A percentile compares a stretch with the other conserved stretches of the same genome.
Conservation (phyloP, 2,113 vertebrate species). For the Pica pica region DNA sequence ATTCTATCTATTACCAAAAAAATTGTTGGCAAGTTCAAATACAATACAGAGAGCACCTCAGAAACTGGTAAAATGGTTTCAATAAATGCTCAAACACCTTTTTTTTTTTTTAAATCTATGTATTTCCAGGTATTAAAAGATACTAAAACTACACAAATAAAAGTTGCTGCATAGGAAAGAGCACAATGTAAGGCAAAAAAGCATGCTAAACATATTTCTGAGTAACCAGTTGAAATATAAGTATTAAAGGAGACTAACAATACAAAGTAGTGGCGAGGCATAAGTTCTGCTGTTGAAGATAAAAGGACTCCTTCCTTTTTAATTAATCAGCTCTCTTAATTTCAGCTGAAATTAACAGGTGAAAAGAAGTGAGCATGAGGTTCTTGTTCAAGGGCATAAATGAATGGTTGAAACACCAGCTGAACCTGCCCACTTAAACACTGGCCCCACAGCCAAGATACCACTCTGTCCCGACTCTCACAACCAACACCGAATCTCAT, state of each 20-base stretch:
- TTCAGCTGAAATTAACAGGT: background rate
- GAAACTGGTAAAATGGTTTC: background rate
- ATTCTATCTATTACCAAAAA: background rate
- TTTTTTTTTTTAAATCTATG: background rate
- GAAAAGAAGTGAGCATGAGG: background rate
- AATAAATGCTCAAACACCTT: background rate
- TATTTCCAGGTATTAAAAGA: background rate
- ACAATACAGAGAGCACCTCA: background rate
- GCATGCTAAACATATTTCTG: background rate
- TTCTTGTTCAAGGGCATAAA: background rate
- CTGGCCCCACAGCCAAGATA: background rate
- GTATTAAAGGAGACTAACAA: background rate
- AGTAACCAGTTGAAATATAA: background rate
- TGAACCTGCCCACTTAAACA: background rate
- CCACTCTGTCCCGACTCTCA: background rate
- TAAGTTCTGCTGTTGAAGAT: background rate
- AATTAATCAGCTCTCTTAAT: background rate
- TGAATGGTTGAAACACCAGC: background rate
- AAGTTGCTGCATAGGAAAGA: background rate
- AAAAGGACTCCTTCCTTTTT: background rate
- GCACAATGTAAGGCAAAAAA: background rate
- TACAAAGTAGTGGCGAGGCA: background rate
- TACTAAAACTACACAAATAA: conserved; percentile 15
- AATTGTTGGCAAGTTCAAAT: background rate
- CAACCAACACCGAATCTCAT: background rate